These are phyloP conservation scores for Cynopterus sphinx DNA, from an alignment of 2,797 vertebrate genomes.

Conservation along the genomic window DNA sequence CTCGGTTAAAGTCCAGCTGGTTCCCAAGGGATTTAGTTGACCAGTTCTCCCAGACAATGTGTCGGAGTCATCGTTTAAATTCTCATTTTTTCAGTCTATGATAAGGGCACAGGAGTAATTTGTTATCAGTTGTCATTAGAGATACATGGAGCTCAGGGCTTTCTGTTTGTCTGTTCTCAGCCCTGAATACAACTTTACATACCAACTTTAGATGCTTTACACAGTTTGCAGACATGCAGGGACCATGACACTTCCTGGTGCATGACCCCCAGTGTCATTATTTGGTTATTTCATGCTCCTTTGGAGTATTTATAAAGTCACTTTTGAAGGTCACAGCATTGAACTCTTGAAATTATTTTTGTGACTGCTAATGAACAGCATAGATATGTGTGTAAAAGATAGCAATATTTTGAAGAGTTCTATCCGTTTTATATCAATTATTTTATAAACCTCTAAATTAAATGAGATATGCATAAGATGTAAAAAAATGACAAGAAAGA, in stretches of 20 bases:
- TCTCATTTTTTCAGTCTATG: not conserved
- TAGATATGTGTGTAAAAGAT: not conserved
- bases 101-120: not conserved
- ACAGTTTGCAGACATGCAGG: not conserved
- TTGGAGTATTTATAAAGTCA: not conserved
- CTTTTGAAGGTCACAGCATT: not conserved
- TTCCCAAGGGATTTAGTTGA: not conserved
- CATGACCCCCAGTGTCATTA: not conserved
- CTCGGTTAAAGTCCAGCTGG: not conserved
- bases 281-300: not conserved
- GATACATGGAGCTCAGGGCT: not conserved
- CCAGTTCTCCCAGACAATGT: no score
- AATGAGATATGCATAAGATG: not conserved
- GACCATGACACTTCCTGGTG: rapidly evolving
- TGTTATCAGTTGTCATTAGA: not conserved
- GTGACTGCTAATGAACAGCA: not conserved
- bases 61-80: not conserved
- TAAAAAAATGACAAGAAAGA: not conserved
- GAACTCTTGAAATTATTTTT: not conserved
- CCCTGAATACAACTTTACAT: not conserved
- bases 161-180: not conserved
- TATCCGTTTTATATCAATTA: not conserved
- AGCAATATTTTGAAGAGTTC: not conserved
- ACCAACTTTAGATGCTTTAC: not conserved
- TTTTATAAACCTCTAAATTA: not conserved